A percentile compares a stretch with the other conserved stretches of the same genome.
Evolutionary conservation across 2,797 vertebrate species (phyloP).

Genomic region (Cossypha dichroa): DNA sequence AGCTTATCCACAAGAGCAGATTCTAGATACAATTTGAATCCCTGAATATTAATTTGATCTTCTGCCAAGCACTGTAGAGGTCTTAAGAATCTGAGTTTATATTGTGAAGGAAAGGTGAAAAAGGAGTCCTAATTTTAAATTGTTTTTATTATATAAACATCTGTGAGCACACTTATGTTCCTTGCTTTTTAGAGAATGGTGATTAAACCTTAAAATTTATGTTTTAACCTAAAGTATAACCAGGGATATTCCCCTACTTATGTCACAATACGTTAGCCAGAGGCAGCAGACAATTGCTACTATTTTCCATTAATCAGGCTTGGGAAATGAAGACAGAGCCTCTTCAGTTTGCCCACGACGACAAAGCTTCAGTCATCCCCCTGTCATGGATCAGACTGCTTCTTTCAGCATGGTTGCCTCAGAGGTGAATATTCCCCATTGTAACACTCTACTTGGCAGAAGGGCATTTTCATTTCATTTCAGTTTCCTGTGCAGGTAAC

Average conservation of each 20-base stretch:
- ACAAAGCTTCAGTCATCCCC: not conserved
- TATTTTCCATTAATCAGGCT: not conserved
- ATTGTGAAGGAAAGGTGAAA: not conserved
- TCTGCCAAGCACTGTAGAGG: not conserved
- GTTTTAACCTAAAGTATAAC: not conserved
- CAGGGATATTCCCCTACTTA: not conserved
- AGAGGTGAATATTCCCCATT: not conserved
- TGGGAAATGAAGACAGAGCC: not conserved
- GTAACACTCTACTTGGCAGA: not conserved
- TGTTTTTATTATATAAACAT: not conserved
- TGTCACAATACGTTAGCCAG: not conserved
- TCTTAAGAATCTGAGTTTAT: not conserved
- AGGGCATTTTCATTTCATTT: not conserved
- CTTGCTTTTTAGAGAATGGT: not conserved
- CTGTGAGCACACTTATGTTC: not conserved
- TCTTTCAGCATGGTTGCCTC: not conserved
- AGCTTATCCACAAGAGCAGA: slow-evolving; percentile 12
- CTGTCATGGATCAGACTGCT: not conserved
- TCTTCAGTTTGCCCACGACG: not conserved
- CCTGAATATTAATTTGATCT: slow-evolving; percentile 31
- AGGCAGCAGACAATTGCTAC: not conserved
- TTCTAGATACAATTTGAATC: slow-evolving; percentile 29
- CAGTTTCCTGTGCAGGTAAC: not conserved
- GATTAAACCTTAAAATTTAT: not conserved
- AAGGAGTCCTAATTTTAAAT: not conserved